phyloP scores from a whole-genome alignment of 2,113 vertebrate genomes.

The Canis aureus region DNA sequence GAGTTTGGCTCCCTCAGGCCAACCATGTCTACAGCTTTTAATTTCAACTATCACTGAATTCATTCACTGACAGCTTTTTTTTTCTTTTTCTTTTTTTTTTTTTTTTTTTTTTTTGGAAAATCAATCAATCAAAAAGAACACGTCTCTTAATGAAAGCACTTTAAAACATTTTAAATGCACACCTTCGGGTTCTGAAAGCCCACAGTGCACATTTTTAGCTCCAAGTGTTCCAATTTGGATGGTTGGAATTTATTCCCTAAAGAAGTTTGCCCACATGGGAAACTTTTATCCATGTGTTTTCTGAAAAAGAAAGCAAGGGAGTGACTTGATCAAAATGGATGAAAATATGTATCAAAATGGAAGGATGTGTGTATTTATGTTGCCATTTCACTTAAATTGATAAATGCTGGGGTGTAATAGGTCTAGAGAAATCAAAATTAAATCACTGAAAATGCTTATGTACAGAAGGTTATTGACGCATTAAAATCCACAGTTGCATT shows the following conservation, averaged over 20 bases:
- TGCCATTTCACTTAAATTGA: slow-evolving; percentile 48
- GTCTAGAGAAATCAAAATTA: slow-evolving; percentile 55
- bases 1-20: neutral
- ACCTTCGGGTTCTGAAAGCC: slow-evolving; percentile 55
- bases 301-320: neutral
- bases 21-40: neutral
- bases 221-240: neutral
- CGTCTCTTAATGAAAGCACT: slow-evolving; percentile 56
- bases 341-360: neutral
- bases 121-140: slow-evolving; percentile 75
- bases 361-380: neutral
- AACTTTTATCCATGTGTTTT: slow-evolving; percentile 23
- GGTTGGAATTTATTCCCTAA: neutral
- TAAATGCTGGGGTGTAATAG: slow-evolving; percentile 22
- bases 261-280: slow-evolving; percentile 28
- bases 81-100: slow-evolving; percentile 10
- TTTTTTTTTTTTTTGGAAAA: neutral
- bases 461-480: neutral
- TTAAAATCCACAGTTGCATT: neutral
- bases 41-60: slow-evolving; percentile 40
- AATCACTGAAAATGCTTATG: slow-evolving; percentile 14
- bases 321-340: slow-evolving; percentile 41
- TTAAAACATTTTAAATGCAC: slow-evolving; percentile 48
- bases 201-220: slow-evolving; percentile 67
- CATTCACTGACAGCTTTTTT: neutral